Base-by-base conservation (phyloP, 2,888 invertebrate species). In the Elgonia sp. region DNA sequence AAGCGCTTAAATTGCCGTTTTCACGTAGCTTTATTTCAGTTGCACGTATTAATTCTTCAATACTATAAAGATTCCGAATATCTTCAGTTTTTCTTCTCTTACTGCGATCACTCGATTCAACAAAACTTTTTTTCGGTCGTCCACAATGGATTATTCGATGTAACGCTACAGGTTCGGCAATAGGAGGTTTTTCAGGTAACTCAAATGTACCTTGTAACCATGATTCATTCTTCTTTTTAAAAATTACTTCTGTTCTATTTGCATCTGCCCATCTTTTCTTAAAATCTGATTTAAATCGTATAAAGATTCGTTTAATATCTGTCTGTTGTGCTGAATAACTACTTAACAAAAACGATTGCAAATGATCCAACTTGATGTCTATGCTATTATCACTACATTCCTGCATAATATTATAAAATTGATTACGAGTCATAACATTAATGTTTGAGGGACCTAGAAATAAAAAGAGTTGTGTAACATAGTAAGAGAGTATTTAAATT, bases 31-130 rank as follows among this genome's bases (percentile, higher is more conserved):
- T 69, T 46, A 69, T 69, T 46, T 69, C 46, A 20, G 69, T 50
- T 46, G 69, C 69, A 67, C 39, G 20, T 40, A 18, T 18, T 40
- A 37, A 39, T 40, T 67, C 67, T 18, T 62, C 62, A 29, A 40
- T 37, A 20, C 65, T 39, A 65, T n/a, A 65, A 9, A 39, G n/a
- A n/a, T 65, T 7, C n/a, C 65, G 65, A 5, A 65, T n/a, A n/a
- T 65, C 65, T 65, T 65, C 65, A 10, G 65, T 65, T 65, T 65
- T 65, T 16, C 40, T 7, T 65, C 65, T 65, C 65, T 65, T 65
- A n/a, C 12, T 16, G 8, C 65, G 65, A n/a, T 65, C 65, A 65
- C 65, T 65, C 4, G 40, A 5, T 65, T 65, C 65, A 16, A 10
- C 40, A 65, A 65, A 65, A 65, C n/a, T 18, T 39, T 65, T 65